A percentile compares a stretch with the other conserved stretches of the same genome.
Evolutionary conservation across 1,140 invertebrate genomes (phyloP).

Genomic region (Calosoma granatense): DNA sequence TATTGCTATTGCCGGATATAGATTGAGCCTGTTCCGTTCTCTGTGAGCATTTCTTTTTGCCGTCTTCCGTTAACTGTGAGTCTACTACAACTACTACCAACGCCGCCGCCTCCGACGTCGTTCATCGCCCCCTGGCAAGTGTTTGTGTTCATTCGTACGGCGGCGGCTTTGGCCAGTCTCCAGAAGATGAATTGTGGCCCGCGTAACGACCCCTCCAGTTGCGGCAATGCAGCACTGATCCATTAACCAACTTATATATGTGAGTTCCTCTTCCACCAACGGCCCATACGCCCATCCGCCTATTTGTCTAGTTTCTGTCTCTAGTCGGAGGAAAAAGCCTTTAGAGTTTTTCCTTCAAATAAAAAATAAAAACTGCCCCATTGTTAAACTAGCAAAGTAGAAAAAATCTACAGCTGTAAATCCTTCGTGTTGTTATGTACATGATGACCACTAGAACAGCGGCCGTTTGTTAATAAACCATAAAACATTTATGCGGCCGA

Average conservation of each 20-base stretch:
- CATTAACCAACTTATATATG: slow-evolving; percentile 17
- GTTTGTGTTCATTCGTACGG: slow-evolving; percentile 14
- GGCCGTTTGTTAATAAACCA: too few species aligned
- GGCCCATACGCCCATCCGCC: not conserved
- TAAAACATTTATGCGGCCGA: too few species aligned
- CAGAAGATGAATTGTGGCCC: slow-evolving; percentile 24
- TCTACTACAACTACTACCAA: slow-evolving; percentile 4
- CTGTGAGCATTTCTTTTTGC: slow-evolving; percentile 10
- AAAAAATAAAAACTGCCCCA: too few species aligned
- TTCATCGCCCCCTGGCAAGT: slow-evolving; percentile 13
- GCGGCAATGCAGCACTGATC: slow-evolving; percentile 20
- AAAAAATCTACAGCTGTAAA: too few species aligned
- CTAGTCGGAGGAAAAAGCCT: too few species aligned
- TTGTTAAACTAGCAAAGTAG: too few species aligned
- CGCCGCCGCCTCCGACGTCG: not conserved
- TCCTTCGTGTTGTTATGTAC: too few species aligned
- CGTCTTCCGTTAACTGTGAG: slow-evolving; percentile 12
- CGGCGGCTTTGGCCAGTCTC: slow-evolving; percentile 21
- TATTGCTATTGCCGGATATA: slow-evolving; percentile 22
- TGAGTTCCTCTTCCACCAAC: not conserved
- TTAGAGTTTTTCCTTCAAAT: not conserved
- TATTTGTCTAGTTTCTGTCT: slow-evolving; percentile 4
- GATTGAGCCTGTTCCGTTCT: slow-evolving; percentile 10
- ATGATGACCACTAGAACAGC: too few species aligned
- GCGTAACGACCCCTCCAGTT: slow-evolving; percentile 10